Conservation (phyloP, 1,140 invertebrate species). For the Harlomillsia oculata region DNA sequence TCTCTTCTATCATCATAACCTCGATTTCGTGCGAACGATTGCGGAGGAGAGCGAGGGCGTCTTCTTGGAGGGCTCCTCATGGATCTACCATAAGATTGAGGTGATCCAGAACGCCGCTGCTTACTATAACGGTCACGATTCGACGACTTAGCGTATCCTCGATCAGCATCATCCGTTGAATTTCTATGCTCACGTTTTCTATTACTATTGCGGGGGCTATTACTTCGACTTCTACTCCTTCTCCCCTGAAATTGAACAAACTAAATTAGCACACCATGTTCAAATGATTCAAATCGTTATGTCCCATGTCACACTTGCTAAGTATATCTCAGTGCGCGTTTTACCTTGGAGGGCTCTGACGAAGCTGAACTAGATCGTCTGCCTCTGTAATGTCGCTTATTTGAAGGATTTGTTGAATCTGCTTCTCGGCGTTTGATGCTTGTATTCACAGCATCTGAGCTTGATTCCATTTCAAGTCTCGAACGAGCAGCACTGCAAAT, state of each 20-base stretch:
- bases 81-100: too few species aligned
- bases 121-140: neutral
- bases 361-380: conserved; percentile 11
- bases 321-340: neutral
- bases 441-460: neutral
- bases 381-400: conserved; percentile 3
- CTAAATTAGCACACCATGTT: neutral
- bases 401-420: too few species aligned
- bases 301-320: neutral
- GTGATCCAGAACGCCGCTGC: too few species aligned
- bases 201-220: conserved; percentile 1
- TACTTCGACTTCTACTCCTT: conserved; percentile 20
- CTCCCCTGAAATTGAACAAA: conserved; percentile 13
- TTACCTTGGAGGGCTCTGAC: conserved; percentile 8
- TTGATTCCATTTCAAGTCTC: too few species aligned
- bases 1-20: too few species aligned
- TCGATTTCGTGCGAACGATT: too few species aligned
- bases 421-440: too few species aligned
- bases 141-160: neutral
- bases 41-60: too few species aligned
- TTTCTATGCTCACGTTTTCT: conserved; percentile 39
- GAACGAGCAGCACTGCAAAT: neutral
- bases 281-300: neutral
- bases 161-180: conserved; percentile 40
- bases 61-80: too few species aligned